phyloP scores from a whole-genome alignment of 2,888 invertebrate species.

The Acholoe squamosa region DNA sequence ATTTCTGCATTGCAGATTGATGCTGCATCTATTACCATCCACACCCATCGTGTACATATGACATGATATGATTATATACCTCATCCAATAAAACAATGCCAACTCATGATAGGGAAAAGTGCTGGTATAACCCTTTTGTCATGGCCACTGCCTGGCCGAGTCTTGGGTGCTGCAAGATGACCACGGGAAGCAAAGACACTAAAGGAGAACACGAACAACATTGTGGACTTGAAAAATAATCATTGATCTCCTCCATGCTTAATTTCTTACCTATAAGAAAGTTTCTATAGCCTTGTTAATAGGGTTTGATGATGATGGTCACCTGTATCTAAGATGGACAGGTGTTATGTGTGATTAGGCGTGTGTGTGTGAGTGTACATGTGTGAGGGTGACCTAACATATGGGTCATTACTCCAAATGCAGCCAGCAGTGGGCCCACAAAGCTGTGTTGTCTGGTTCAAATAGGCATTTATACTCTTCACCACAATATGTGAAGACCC shows the following conservation, averaged over 20 bases:
- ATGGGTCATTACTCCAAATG: constrained; percentile 7
- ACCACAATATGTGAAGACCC: neutral
- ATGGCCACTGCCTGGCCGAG: neutral
- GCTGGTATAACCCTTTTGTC: neutral
- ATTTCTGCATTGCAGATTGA: neutral
- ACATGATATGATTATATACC: constrained; percentile 36
- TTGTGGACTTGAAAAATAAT: constrained; percentile 32
- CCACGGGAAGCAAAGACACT: neutral
- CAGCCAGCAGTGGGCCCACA: constrained; percentile 50
- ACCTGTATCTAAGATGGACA: neutral
- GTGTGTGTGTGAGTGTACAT: too few relatives aligned
- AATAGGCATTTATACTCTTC: neutral
- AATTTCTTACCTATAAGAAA: neutral
- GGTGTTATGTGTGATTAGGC: neutral
- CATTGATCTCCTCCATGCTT: neutral
- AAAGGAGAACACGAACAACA: constrained; percentile 18
- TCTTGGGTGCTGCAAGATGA: neutral
- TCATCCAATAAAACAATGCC: constrained; percentile 44
- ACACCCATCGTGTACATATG: constrained; percentile 8
- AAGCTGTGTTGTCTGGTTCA: constrained; percentile 36
- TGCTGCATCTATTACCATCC: neutral
- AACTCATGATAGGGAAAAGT: constrained; percentile 17
- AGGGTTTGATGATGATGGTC: neutral
- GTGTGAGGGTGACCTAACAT: neutral
- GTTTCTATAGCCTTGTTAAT: neutral